Evolutionary conservation across 1,140 invertebrate species (phyloP).

Genomic region (Bicyclus anynana): DNA sequence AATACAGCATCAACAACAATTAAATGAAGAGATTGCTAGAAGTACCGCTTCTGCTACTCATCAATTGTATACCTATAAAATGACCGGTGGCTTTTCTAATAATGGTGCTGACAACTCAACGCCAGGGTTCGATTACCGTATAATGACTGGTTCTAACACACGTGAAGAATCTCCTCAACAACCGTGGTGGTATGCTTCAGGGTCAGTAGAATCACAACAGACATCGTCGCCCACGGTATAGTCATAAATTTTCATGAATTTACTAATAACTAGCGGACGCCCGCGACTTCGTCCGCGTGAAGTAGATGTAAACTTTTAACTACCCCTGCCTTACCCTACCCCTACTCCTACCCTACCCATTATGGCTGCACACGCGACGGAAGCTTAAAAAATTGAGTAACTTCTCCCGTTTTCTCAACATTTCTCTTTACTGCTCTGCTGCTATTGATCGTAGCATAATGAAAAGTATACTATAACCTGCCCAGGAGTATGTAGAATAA

Average conservation of each 20-base stretch:
- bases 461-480: no score
- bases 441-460: no score
- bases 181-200: slow-evolving; percentile 67
- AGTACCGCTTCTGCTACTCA: slow-evolving; percentile 80
- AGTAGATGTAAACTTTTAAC: no score
- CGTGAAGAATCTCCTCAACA: slow-evolving; percentile 65
- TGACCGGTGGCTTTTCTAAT: slow-evolving; percentile 88
- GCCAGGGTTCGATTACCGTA: slow-evolving; percentile 62
- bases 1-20: slow-evolving; percentile 79
- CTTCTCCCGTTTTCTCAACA: no score
- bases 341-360: no score
- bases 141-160: slow-evolving; percentile 58
- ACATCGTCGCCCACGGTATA: slow-evolving; percentile 64
- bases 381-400: no score
- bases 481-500: no score
- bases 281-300: no score
- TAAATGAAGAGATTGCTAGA: slow-evolving; percentile 75
- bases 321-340: no score
- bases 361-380: no score
- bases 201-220: slow-evolving; percentile 60
- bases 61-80: slow-evolving; percentile 90
- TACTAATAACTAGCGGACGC: not conserved
- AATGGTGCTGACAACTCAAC: slow-evolving; percentile 71
- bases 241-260: not conserved
- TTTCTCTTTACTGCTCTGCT: no score